Base-by-base conservation (phyloP, 2,888 invertebrate genomes). In the Zygogramma bicolorata region DNA sequence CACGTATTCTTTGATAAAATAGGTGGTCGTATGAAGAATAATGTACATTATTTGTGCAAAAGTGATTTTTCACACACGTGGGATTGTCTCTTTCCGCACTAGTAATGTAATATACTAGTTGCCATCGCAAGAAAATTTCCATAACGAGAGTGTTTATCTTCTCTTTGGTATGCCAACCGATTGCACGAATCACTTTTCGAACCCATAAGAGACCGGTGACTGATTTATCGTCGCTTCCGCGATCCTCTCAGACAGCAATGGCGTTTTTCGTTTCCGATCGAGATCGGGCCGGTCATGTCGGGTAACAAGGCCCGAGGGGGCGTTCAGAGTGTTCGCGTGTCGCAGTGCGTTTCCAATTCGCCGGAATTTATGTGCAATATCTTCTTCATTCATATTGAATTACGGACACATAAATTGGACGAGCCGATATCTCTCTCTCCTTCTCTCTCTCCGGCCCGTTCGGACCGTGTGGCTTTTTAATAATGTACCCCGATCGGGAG, bases 321-420 rank as follows among this genome's bases (percentile, higher is more conserved):
- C 59, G 31, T 75, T 71, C 68, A 29, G 25, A 70, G 69, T 67
- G 69, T 69, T 71, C 42, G 68, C 68, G 60, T 73, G 72, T 72
- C 75, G 69, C 66, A 68, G 65, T 69, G 68, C 70, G 70, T 75
- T 70, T 68, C 72, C 65, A 71, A 73, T 75, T 75, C 60, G 60
- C 63, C 34, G 20, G 70, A 73, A 75, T 75, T 75, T 75, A 75
- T 70, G 67, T 65, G 65, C 75, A 75, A 75, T 75, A 75, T 67
- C 65, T 66, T 73, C 65, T 53, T 68, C 75, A 68, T 73, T 62
- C 62, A 70, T 73, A 73, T 73, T 75, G 70, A 73, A 70, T 75
- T 73, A 75, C 74, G 66, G 63, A 68, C 71, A 53, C 68, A 68
- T 75, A 75, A 74, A 75, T 75, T 72, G 61, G 61, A 61, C 61